Evolutionary conservation across 2,113 vertebrate species (phyloP).

Genomic region (Camelus dromedarius): DNA sequence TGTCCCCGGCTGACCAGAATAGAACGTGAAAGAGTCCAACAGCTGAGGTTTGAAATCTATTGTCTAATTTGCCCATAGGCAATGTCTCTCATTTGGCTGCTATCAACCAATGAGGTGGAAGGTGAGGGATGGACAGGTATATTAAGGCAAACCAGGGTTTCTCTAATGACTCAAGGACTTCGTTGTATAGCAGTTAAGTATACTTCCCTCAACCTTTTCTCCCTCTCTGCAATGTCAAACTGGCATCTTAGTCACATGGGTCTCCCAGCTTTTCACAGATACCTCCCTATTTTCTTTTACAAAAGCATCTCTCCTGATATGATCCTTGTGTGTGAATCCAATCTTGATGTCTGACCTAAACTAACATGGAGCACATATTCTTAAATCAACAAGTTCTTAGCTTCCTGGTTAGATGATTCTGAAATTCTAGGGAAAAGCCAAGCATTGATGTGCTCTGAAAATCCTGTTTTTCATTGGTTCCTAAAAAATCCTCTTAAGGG

Average conservation of each 20-base stretch:
- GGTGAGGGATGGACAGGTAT: accelerated
- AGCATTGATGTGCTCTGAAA: neutral
- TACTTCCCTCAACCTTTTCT: neutral
- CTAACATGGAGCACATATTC: neutral
- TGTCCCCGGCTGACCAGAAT: neutral
- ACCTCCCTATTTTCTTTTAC: neutral
- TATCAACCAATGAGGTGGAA: neutral
- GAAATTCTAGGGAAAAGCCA: neutral
- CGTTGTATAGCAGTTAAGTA: neutral
- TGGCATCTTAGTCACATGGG: neutral
- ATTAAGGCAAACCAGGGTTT: neutral
- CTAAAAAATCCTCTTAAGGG: neutral
- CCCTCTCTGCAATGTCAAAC: neutral
- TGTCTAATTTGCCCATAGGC: neutral
- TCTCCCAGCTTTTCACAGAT: neutral
- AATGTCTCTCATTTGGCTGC: neutral
- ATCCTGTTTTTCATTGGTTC: neutral
- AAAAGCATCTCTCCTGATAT: neutral
- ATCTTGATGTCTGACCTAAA: neutral
- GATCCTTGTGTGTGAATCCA: neutral
- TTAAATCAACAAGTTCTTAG: neutral
- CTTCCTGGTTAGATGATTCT: neutral
- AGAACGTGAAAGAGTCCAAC: neutral
- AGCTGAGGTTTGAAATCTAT: neutral
- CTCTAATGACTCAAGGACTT: neutral